Evolutionary conservation across 2,888 invertebrate genomes (phyloP).

Genomic region (Himalopsyche japonica): DNA sequence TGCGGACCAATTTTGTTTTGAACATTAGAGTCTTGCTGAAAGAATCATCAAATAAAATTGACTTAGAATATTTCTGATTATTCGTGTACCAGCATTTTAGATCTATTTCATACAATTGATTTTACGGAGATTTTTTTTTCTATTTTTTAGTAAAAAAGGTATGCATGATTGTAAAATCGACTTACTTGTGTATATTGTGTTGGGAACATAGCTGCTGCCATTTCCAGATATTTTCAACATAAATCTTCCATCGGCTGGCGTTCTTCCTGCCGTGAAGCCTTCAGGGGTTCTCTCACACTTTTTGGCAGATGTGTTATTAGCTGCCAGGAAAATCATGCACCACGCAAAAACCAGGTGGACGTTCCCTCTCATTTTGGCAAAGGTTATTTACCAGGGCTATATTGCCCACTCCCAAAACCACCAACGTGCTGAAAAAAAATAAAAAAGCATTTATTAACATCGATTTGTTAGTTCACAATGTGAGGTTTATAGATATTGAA

Average conservation of each 20-base stretch:
- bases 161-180: too few species aligned
- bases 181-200: conserved; percentile 77
- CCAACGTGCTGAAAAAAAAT: background rate
- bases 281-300: conserved; percentile 34
- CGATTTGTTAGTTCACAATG: too few species aligned
- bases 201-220: conserved; percentile 74
- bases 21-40: too few species aligned
- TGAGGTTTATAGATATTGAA: too few species aligned
- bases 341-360: background rate
- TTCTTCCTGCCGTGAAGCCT: conserved; percentile 53
- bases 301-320: conserved; percentile 4
- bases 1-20: too few species aligned
- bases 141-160: too few species aligned
- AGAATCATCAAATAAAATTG: too few species aligned
- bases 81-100: too few species aligned
- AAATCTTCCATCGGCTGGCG: conserved; percentile 70
- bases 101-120: too few species aligned
- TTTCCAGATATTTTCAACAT: conserved; percentile 73
- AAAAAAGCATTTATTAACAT: too few species aligned
- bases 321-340: background rate
- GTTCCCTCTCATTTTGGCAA: conserved; percentile 3
- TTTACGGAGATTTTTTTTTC: too few species aligned
- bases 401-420: background rate
- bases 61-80: too few species aligned
- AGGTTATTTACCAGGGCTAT: background rate